Percentiles rank a stretch among this genome's conserved stretches.
Conservation (phyloP, 2,797 vertebrate genomes). For the Leucoraja ocellata region DNA sequence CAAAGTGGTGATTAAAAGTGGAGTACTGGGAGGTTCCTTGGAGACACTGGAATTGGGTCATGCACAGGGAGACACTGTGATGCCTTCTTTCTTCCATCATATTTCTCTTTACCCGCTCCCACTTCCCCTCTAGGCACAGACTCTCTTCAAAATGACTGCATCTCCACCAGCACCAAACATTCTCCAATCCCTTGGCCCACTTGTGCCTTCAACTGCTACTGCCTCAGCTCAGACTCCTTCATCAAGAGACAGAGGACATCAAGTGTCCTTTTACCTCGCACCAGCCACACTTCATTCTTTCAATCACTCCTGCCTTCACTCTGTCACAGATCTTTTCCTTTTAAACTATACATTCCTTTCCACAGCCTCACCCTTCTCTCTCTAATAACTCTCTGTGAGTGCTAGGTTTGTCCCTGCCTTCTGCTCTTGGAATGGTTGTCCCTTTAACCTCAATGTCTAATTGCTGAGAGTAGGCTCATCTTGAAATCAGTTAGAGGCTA, state of each 20-base stretch:
- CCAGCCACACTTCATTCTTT: not conserved
- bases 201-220: not conserved
- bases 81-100: not conserved
- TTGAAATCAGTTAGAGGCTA: not conserved
- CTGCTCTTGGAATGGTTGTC: not conserved
- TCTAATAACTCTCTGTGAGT: no score
- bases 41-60: not conserved
- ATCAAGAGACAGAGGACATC: not conserved
- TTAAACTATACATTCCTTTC: not conserved
- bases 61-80: not conserved
- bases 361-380: not conserved
- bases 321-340: not conserved
- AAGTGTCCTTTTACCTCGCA: not conserved
- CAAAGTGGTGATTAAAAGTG: not conserved
- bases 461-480: not conserved
- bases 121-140: not conserved
- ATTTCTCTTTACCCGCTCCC: not conserved
- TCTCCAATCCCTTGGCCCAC: not conserved
- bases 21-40: not conserved
- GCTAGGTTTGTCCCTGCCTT: no score
- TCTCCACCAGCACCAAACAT: not conserved
- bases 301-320: not conserved
- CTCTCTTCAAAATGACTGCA: not conserved
- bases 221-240: not conserved
- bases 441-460: not conserved